These are phyloP conservation scores for Coboldia fuscipes DNA, from an alignment of 1,140 invertebrate species.

Conservation along the genomic window DNA sequence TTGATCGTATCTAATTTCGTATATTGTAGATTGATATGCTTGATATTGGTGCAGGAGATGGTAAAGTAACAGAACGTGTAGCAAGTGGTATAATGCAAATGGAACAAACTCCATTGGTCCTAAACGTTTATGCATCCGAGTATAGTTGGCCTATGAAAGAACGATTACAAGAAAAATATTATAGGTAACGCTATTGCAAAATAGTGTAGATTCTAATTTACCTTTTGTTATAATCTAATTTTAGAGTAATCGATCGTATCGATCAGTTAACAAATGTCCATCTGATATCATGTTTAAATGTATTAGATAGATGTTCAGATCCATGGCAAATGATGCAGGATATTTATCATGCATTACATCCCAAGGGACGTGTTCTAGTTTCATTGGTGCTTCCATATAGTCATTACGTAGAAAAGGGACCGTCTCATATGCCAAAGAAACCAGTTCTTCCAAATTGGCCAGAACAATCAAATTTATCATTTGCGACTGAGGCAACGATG, in stretches of 20 bases:
- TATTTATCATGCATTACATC: slow-evolving; percentile 36
- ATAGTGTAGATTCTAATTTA: neutral
- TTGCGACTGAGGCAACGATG: slow-evolving; percentile 14
- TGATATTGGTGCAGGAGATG: slow-evolving; percentile 81
- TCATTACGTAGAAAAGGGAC: slow-evolving; percentile 59
- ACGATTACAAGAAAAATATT: slow-evolving; percentile 42
- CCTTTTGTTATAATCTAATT: neutral
- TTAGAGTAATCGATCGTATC: slow-evolving; percentile 12
- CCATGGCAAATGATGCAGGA: slow-evolving; percentile 47
- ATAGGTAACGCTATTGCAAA: slow-evolving; percentile 26
- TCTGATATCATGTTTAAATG: slow-evolving; percentile 64
- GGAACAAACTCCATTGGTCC: slow-evolving; percentile 27
- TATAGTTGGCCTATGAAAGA: slow-evolving; percentile 58
- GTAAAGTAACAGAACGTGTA: slow-evolving; percentile 55
- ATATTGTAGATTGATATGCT: slow-evolving; percentile 28
- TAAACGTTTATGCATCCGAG: slow-evolving; percentile 59
- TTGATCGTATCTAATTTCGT: too few relatives aligned
- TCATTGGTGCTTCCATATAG: slow-evolving; percentile 69
- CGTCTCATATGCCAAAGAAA: slow-evolving; percentile 17
- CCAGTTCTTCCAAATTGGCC: slow-evolving; percentile 12
- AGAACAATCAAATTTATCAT: slow-evolving; percentile 9
- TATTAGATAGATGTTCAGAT: slow-evolving; percentile 67
- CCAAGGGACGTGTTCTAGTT: slow-evolving; percentile 47
- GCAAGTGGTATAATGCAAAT: slow-evolving; percentile 17
- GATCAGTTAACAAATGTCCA: slow-evolving; percentile 11